Conservation (phyloP, 2,888 invertebrate species). For the Dinocampus coccinellae region DNA sequence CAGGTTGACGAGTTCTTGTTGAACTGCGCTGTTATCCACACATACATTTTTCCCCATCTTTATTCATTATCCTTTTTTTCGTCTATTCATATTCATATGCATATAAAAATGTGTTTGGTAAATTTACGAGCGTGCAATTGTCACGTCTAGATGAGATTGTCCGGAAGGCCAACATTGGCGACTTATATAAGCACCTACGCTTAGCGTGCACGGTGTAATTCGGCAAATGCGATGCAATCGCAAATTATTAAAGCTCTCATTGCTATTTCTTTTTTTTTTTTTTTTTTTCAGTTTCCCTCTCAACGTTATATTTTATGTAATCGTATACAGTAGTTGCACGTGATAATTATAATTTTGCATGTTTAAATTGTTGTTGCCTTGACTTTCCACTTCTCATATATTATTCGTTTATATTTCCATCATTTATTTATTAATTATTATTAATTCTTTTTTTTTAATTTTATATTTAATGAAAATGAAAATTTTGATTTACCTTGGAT, state of each 20-base stretch:
- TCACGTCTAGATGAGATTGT: neutral
- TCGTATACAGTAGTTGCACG: conserved; percentile 2
- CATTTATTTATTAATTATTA: no score
- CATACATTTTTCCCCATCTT: neutral
- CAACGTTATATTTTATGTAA: neutral
- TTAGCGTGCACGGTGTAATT: conserved; percentile 15
- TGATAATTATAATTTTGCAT: neutral
- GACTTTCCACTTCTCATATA: neutral
- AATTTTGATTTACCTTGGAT: no score
- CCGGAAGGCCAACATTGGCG: neutral
- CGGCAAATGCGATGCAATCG: conserved; percentile 10
- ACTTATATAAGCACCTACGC: neutral
- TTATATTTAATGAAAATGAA: no score
- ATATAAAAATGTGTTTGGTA: neutral
- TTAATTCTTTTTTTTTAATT: no score
- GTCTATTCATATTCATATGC: no score
- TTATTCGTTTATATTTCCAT: no score
- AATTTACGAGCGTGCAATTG: neutral
- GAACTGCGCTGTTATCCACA: neutral
- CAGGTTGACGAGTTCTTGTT: neutral
- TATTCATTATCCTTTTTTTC: no score
- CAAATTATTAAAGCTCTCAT: conserved; percentile 3
- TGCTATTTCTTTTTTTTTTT: neutral
- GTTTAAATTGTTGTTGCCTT: neutral
- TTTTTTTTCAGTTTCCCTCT: neutral